Conservation (phyloP, 30 jellyfish, hydroid and myxozoan species). For the Turritopsis rubra region DNA sequence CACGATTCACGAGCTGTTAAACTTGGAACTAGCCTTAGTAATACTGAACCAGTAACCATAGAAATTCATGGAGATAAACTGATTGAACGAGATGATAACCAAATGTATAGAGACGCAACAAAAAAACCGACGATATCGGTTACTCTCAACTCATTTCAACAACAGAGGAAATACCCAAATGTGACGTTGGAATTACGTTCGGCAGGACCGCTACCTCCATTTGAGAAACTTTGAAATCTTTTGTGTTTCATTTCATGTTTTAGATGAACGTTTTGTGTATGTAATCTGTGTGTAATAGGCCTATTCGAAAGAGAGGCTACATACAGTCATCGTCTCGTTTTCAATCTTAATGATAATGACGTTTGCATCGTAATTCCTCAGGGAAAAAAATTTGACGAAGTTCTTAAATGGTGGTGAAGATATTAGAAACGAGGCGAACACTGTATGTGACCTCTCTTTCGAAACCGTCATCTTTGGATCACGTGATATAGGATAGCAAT, state of each 20-base stretch:
- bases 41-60: conserved; percentile 13
- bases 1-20: background rate
- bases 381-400: no score
- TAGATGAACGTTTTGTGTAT: no score
- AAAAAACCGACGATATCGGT: background rate
- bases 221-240: background rate
- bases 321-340: no score
- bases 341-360: no score
- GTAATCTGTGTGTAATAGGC: no score
- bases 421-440: no score
- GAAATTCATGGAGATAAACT: conserved; percentile 19
- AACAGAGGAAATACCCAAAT: background rate
- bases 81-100: conserved; percentile 5
- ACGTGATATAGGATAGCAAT: no score
- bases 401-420: no score
- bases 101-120: background rate
- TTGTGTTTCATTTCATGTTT: background rate
- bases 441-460: no score
- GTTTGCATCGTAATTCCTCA: no score
- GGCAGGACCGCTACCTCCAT: background rate
- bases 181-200: conserved; percentile 17
- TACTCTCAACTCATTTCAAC: conserved; percentile 5
- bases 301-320: no score
- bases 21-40: background rate
- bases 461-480: no score